These are phyloP conservation scores for Morone chrysops DNA, from an alignment of 2,113 vertebrate species.

Conservation along the genomic window DNA sequence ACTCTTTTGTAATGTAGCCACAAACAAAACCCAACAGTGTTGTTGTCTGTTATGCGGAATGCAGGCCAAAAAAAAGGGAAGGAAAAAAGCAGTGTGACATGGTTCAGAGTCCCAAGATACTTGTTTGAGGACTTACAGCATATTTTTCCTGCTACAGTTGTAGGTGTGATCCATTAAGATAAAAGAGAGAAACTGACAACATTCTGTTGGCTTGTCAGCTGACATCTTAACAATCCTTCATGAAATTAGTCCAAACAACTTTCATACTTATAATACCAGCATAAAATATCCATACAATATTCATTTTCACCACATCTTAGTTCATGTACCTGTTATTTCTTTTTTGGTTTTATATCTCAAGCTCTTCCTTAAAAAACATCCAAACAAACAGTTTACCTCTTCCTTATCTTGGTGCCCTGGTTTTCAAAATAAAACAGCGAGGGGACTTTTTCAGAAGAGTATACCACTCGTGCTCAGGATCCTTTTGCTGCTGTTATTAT, in stretches of 20 bases:
- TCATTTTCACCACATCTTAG: neutral
- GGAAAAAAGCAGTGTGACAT: constrained; percentile 5
- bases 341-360: too few relatives aligned
- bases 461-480: neutral
- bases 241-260: constrained; percentile 3
- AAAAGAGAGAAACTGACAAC: constrained; percentile 30
- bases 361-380: neutral
- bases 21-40: constrained; percentile 56
- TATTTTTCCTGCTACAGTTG: constrained; percentile 34
- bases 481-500: constrained; percentile 22
- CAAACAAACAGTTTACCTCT: neutral
- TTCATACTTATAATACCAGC: neutral
- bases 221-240: constrained; percentile 21
- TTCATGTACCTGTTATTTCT: neutral
- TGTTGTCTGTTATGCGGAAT: constrained; percentile 47
- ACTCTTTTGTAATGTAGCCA: constrained; percentile 65
- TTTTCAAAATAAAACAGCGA: neutral
- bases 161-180: constrained; percentile 37
- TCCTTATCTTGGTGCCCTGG: neutral
- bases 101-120: constrained; percentile 44
- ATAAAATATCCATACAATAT: neutral
- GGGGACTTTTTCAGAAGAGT: neutral
- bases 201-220: constrained; percentile 19
- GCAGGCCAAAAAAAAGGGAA: neutral
- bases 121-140: constrained; percentile 46